Percentiles rank a stretch among this genome's conserved stretches.
These are phyloP conservation scores for Anguilla anguilla DNA, from an alignment of 2,797 vertebrate genomes.

Conservation along the genomic window DNA sequence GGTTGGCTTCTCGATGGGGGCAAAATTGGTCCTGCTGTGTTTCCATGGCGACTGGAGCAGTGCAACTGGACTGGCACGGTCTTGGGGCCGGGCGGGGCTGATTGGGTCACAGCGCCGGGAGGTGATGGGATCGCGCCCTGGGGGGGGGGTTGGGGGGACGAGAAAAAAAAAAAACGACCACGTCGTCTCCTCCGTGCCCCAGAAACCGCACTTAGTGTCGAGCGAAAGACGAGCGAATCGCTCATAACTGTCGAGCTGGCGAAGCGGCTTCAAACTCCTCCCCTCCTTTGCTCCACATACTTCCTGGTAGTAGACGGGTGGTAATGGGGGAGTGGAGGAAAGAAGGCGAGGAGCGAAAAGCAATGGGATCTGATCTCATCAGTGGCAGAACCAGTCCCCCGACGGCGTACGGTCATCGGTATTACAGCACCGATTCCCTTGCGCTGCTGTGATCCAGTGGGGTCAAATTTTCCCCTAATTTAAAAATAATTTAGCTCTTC, in stretches of 20 bases:
- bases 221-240: too few relatives aligned
- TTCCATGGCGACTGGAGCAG: not conserved
- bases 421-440: not conserved
- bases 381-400: too few relatives aligned
- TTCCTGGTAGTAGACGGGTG: slow-evolving; percentile 16
- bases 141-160: too few relatives aligned
- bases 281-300: too few relatives aligned
- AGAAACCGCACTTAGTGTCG: too few relatives aligned
- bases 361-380: not conserved
- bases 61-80: slow-evolving; percentile 12
- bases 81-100: slow-evolving; percentile 19
- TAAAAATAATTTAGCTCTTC: not conserved
- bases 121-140: not conserved
- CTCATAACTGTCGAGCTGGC: too few relatives aligned
- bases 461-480: not conserved
- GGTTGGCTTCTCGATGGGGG: not conserved
- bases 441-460: not conserved
- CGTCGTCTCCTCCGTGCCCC: too few relatives aligned
- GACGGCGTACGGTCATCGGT: not conserved
- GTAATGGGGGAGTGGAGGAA: too few relatives aligned
- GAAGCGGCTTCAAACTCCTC: too few relatives aligned
- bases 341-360: too few relatives aligned
- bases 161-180: too few relatives aligned
- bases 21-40: not conserved
- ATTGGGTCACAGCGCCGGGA: slow-evolving; percentile 28